Conservation (phyloP, 2,888 invertebrate genomes). For the Hydrotaea diabolus region DNA sequence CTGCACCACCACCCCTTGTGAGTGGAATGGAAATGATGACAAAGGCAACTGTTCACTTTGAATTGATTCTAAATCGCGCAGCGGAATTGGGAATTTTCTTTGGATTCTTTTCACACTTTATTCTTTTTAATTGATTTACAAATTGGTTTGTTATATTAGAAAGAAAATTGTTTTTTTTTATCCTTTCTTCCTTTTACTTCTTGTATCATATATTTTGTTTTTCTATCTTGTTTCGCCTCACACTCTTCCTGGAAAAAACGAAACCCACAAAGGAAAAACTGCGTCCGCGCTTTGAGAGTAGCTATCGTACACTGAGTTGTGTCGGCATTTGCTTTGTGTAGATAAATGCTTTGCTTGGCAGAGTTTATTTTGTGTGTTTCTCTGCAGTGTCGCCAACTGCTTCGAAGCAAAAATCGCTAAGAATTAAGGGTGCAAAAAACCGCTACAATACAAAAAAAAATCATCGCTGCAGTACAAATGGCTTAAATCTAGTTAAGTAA, state of each 20-base stretch:
- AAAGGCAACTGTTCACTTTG: neutral
- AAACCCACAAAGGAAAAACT: conserved; percentile 58
- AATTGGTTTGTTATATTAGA: conserved; percentile 14
- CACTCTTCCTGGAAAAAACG: conserved; percentile 12
- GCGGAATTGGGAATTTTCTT: conserved; percentile 9
- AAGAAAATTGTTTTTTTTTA: conserved; percentile 19
- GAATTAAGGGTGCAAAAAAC: too few species aligned
- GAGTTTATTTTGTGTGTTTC: neutral
- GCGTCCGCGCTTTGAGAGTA: conserved; percentile 76
- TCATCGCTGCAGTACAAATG: too few species aligned
- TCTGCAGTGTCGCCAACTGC: too few species aligned
- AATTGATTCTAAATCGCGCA: neutral
- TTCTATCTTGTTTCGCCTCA: conserved; percentile 31
- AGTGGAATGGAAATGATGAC: conserved; percentile 16
- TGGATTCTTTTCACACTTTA: conserved; percentile 12
- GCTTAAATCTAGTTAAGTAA: too few species aligned
- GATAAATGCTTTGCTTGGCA: conserved; percentile 44
- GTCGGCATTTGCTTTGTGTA: conserved; percentile 59
- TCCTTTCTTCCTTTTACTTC: conserved; percentile 33
- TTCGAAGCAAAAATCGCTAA: too few species aligned
- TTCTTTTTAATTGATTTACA: neutral
- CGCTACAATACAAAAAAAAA: too few species aligned
- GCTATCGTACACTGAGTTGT: conserved; percentile 72
- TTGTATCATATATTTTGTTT: conserved; percentile 19
- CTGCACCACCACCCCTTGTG: conserved; percentile 33